Base-by-base conservation (phyloP, 2,113 vertebrate species). In the Lepus europaeus region DNA sequence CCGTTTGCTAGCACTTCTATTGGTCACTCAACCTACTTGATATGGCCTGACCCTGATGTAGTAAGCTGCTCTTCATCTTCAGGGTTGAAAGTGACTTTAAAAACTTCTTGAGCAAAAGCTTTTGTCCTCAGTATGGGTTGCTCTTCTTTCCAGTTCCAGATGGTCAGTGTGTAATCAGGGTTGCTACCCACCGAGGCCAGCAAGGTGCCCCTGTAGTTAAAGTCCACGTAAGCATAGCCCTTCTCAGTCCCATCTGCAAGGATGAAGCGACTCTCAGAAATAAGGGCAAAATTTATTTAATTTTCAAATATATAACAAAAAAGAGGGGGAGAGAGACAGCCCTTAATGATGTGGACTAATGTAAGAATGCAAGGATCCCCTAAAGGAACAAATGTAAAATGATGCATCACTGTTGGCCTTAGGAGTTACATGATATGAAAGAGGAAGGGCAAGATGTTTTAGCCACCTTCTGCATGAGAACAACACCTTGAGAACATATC, bases 91-190 rank as follows among this genome's bases (percentile, higher is more conserved):
- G 98, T 99, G 95, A 99, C 98, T 69, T 98, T 97, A 97, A 98
- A 99, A 82, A 99, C 98, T n/a, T 99, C 99, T 97, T 99, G 99
- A 56, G 99, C 98, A 97, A 99, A 98, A 56, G 99, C 99, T 97
- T 99, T 99, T 90, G 98, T 99, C 93, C 98, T 98, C 95, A 99
- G 93, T 81, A 98, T 87, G 92, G 99, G 98, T 90, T 98, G 98
- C 96, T 99, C 99, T 93, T 99, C 97, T 93, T 96, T 99, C 99
- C 99, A 99, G 56, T 99, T 98, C 99, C 99, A 99, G 78, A 99
- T 97, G 4, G 99, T 99, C 96, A 99, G 92, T 95, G 98, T 99
- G 93, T 98, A 99, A 97, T 99, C 99, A 2, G 99, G 99, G 25
- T 96, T 97, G 66, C 98, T 95, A 5, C 99, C 99, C 91, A 99